Conservation (phyloP, 2,797 vertebrate species). For the Eleutherodactylus coqui region DNA sequence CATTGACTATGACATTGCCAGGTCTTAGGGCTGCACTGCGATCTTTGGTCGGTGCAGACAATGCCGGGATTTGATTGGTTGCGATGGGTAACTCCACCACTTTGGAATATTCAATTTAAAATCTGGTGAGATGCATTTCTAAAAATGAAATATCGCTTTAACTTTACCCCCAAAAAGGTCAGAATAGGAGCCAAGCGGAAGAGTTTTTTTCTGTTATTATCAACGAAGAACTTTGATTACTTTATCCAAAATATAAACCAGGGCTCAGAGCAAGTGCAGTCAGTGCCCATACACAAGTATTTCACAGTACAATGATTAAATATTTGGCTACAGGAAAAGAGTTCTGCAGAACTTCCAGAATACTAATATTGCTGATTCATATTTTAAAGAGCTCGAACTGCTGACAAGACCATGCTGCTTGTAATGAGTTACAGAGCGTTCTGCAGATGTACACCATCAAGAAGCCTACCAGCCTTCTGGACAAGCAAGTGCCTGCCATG, state of each 20-base stretch:
- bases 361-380: slow-evolving; percentile 49
- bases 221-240: not conserved
- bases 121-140: too few relatives aligned
- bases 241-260: not conserved
- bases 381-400: slow-evolving; percentile 35
- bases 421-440: slow-evolving; percentile 42
- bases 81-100: too few relatives aligned
- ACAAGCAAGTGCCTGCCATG: not conserved
- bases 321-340: slow-evolving; percentile 36
- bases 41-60: too few relatives aligned
- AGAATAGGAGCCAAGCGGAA: too few relatives aligned
- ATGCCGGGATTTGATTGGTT: too few relatives aligned
- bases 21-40: too few relatives aligned
- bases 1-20: too few relatives aligned
- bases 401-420: slow-evolving; percentile 44
- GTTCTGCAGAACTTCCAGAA: slow-evolving; percentile 25
- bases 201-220: not conserved
- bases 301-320: not conserved
- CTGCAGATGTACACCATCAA: slow-evolving; percentile 18
- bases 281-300: not conserved
- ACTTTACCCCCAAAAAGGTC: too few relatives aligned
- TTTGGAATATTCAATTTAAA: too few relatives aligned
- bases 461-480: not conserved
- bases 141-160: too few relatives aligned
- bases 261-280: not conserved